Evolutionary conservation across 2,888 invertebrate species (phyloP), one percentile per base, ranked within the genome.

Genomic region (Helleia helle): DNA sequence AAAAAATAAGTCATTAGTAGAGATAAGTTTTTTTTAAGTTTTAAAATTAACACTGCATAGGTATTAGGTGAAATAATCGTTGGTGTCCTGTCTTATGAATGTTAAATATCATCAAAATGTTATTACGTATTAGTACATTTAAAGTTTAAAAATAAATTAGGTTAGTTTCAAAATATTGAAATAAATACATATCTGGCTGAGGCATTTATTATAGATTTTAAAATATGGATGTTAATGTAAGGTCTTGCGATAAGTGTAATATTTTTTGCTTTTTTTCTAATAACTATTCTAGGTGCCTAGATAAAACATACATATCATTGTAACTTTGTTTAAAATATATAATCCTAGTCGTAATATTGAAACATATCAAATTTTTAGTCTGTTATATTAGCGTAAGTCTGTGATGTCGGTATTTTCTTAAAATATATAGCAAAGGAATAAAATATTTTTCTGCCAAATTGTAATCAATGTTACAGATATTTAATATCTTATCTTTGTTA

Each of bases 141-240:
- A 67, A 71, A 66, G 66, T 64, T 63, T 70, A 65, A 66, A 56
- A 57, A 61, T 55, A 59, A 65, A 65, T 55, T 59, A 64, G 58
- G 58, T 61, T 66, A 59, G 56, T 52, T 51, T 62, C 30, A 25
- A 65, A 67, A 58, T 52, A 77, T 79, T 71, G 71, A 81, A 83
- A 83, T 76, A 60, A 66, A 86, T 79, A 85, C 83, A 84, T 22
- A 84, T 62, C 75, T 84, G 85, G 84, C 84, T 85, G 85, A 75
- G 84, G 86, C 84, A 85, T 84, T 83, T 83, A 77, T 69, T 30
- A 69, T 67, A 66, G 57, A 51, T 59, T 58, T 50, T 56, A 61
- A 63, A 67, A 65, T 64, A 72, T 79, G 52, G 73, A 62, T 79
- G 79, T 79, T 77, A 72, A 61, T 48, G 29, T 47, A 46, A 51